These are phyloP conservation scores for Acanthurus leucopareius DNA, from an alignment of 2,797 vertebrate species.

Conservation along the genomic window DNA sequence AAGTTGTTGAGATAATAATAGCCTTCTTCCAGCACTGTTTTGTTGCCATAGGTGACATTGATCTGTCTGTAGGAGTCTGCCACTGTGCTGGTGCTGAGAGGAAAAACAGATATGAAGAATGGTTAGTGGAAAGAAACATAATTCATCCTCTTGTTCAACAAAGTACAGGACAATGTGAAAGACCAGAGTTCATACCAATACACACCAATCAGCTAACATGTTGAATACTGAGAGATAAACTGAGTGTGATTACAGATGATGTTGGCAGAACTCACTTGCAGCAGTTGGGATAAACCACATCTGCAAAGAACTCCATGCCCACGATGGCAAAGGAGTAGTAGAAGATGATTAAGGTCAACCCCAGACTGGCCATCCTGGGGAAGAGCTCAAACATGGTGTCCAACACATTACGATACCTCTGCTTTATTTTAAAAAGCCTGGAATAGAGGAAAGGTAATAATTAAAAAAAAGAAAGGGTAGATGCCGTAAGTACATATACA, in stretches of 20 bases:
- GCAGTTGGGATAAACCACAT: slow-evolving; percentile 94
- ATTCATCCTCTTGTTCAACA: background rate
- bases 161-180: too few relatives aligned
- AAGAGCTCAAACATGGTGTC: slow-evolving; percentile 99
- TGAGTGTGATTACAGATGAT: background rate
- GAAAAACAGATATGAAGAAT: background rate
- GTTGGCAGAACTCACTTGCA: slow-evolving; percentile 92
- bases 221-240: background rate
- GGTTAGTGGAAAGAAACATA: background rate
- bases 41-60: slow-evolving; percentile 90
- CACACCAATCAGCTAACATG: background rate
- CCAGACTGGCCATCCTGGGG: slow-evolving; percentile 97
- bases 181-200: background rate
- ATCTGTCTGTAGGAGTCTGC: slow-evolving; percentile 92
- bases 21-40: slow-evolving; percentile 91
- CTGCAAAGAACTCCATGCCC: slow-evolving; percentile 98
- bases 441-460: background rate
- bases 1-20: slow-evolving; percentile 99
- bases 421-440: slow-evolving; percentile 97
- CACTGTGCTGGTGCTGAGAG: slow-evolving; percentile 91
- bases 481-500: background rate
- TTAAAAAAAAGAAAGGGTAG: background rate
- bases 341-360: slow-evolving; percentile 96
- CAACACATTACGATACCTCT: slow-evolving; percentile 95
- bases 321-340: slow-evolving; percentile 99